Evolutionary conservation across 2,797 vertebrate genomes (phyloP).

Genomic region (Oophaga sylvatica): DNA sequence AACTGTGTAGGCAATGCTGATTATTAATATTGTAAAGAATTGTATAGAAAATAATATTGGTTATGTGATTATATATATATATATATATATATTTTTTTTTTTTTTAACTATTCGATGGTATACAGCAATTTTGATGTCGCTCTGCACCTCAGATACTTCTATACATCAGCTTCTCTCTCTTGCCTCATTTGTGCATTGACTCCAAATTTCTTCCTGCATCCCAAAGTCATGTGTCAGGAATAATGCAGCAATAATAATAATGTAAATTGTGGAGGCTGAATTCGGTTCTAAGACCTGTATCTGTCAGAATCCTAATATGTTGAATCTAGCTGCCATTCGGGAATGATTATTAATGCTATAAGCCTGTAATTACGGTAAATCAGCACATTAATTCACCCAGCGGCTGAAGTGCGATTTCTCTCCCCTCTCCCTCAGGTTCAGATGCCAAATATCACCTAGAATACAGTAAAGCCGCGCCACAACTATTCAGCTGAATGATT

Average conservation of each 20-base stretch:
- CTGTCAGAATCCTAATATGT: slow-evolving; percentile 42
- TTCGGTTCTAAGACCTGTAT: neutral
- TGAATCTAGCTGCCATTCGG: slow-evolving; percentile 30
- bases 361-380: slow-evolving; percentile 54
- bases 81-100: no score
- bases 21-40: no score
- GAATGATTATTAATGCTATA: slow-evolving; percentile 48
- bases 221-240: slow-evolving; percentile 7
- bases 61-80: no score
- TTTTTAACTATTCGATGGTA: no score
- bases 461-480: neutral
- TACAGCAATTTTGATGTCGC: no score
- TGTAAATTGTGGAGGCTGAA: neutral
- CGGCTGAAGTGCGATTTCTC: neutral
- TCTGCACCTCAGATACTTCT: neutral
- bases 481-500: slow-evolving; percentile 20
- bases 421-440: slow-evolving; percentile 35
- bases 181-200: neutral
- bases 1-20: no score
- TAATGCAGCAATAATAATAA: neutral
- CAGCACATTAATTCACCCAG: slow-evolving; percentile 46
- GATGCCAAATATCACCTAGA: slow-evolving; percentile 35
- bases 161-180: neutral
- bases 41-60: no score
- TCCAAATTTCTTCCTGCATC: neutral